Percentiles rank a stretch among this genome's conserved stretches.
Evolutionary conservation across 1,140 invertebrate genomes (phyloP).

Genomic region (Chrysomallon squamiferum): DNA sequence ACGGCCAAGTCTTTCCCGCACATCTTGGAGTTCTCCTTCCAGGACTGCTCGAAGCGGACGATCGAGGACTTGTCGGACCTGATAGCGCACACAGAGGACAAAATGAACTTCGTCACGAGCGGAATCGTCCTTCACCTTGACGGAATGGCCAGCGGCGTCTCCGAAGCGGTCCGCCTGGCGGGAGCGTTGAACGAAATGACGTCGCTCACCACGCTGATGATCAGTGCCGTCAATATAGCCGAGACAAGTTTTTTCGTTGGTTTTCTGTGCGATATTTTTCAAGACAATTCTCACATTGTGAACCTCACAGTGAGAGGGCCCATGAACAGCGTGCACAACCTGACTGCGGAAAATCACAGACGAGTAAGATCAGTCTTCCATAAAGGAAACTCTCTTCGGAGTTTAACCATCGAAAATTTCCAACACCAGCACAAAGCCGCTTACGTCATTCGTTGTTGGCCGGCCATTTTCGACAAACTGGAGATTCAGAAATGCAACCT

Average conservation of each 20-base stretch:
- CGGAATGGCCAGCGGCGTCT: slow-evolving; percentile 16
- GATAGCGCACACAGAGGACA: slow-evolving; percentile 4
- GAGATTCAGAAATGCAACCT: slow-evolving; percentile 26
- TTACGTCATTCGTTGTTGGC: slow-evolving; percentile 30
- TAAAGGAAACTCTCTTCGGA: slow-evolving; percentile 1
- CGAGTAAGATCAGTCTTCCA: slow-evolving; percentile 13
- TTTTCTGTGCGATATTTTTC: slow-evolving; percentile 29
- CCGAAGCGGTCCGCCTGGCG: slow-evolving; percentile 17
- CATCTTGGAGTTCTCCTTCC: slow-evolving; percentile 24
- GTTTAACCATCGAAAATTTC: slow-evolving; percentile 27
- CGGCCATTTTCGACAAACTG: slow-evolving; percentile 20
- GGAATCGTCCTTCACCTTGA: slow-evolving; percentile 44
- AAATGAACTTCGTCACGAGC: neutral
- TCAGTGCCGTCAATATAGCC: slow-evolving; percentile 25
- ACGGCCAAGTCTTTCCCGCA: slow-evolving; percentile 18
- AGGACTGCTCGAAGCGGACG: slow-evolving; percentile 17
- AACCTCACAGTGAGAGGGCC: slow-evolving; percentile 27
- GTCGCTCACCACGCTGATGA: slow-evolving; percentile 15
- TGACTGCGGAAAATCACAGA: slow-evolving; percentile 16
- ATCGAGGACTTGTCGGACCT: slow-evolving; percentile 16
- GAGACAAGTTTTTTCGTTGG: slow-evolving; percentile 27
- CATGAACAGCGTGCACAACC: slow-evolving; percentile 30
- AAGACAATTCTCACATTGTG: slow-evolving; percentile 20
- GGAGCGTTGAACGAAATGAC: slow-evolving; percentile 20
- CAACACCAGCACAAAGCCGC: slow-evolving; percentile 29